Percentiles rank a stretch among this genome's conserved stretches.
phyloP scores from a whole-genome alignment of 1,140 invertebrate genomes.

The Drosophila nikananu region DNA sequence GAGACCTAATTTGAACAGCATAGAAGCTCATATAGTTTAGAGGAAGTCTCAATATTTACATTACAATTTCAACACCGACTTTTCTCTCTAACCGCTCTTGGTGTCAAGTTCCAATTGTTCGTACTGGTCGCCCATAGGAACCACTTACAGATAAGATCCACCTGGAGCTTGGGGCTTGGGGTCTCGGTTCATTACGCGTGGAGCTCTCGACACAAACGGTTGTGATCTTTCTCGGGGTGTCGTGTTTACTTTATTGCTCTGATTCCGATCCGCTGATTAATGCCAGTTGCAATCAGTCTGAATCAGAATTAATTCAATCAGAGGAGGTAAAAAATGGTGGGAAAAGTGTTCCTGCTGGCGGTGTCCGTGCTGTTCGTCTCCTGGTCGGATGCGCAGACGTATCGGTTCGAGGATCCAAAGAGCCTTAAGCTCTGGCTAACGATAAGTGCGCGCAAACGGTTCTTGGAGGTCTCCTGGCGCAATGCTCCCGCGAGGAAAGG shows the following conservation, averaged over 20 bases:
- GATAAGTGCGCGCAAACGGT: slow-evolving; percentile 76
- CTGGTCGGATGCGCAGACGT: slow-evolving; percentile 16
- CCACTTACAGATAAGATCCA: slow-evolving; percentile 27
- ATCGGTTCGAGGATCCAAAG: slow-evolving; percentile 8
- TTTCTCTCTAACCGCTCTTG: slow-evolving; percentile 10
- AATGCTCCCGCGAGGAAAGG: slow-evolving; percentile 63
- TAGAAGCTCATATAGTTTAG: background rate
- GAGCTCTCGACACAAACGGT: slow-evolving; percentile 28
- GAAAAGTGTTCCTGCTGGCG: slow-evolving; percentile 41
- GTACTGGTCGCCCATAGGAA: slow-evolving; percentile 7
- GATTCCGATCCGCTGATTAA: slow-evolving; percentile 61
- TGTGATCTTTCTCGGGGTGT: slow-evolving; percentile 36
- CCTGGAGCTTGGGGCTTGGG: slow-evolving; percentile 10
- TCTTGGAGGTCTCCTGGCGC: slow-evolving; percentile 78
- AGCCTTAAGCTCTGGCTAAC: slow-evolving; percentile 72
- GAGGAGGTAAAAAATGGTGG: slow-evolving; percentile 23
- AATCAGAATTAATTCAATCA: slow-evolving; percentile 68
- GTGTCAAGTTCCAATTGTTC: slow-evolving; percentile 38
- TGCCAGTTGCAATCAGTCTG: slow-evolving; percentile 47
- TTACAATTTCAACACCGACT: slow-evolving; percentile 28
- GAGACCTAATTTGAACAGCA: background rate
- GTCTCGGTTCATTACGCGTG: slow-evolving; percentile 23
- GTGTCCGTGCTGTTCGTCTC: background rate
- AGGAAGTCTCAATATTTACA: slow-evolving; percentile 20
- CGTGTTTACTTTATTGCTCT: slow-evolving; percentile 27